Base-by-base conservation (phyloP, 2,797 vertebrate species). In the Avahi laniger region DNA sequence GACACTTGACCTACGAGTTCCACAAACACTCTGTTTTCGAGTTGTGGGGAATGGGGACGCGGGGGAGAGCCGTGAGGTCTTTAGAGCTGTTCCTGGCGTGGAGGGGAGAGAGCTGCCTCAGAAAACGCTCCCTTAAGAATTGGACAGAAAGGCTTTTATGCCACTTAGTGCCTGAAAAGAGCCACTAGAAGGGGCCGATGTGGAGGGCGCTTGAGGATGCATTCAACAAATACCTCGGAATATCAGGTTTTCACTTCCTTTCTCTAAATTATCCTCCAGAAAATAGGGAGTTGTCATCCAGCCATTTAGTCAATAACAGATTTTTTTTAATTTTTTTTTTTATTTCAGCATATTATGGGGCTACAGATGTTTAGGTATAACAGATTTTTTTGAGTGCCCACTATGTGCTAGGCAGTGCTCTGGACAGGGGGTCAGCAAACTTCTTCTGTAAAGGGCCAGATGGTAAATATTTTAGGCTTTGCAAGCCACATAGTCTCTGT, bases 1-100 rank as follows among this genome's bases (percentile, higher is more conserved):
- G 94, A 89, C 94, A 97, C 97, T 97, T 95, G 96, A 95, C 94
- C 33, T 10, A 43, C 8, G 2, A 88, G 73, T 84, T 96, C 48
- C n/a, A 43, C 83, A 97, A 95, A 96, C 97, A 96, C 89, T 96
- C 91, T 86, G 75, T 63, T 89, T 96, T 97, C 89, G 89, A 95
- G 93, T 94, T 97, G 95, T 96, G 79, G 89, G 86, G 94, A 95
- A 91, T 65, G 69, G 94, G 96, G 89, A 73, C 57, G 43, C 78
- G 70, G 67, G 93, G 75, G 78, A 95, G 85, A 93, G 86, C 91
- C 93, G 89, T 17, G 30, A 82, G 41, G 38, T 83, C 89, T 86
- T 94, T 72, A 59, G 91, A 79, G 65, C 87, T 80, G 89, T 94
- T 88, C 20, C 22, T 78, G 87, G 83, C 11, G 0, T 22, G 4